Evolutionary conservation across 1,140 invertebrate species (phyloP).

Genomic region (Lasioglossum albipes): DNA sequence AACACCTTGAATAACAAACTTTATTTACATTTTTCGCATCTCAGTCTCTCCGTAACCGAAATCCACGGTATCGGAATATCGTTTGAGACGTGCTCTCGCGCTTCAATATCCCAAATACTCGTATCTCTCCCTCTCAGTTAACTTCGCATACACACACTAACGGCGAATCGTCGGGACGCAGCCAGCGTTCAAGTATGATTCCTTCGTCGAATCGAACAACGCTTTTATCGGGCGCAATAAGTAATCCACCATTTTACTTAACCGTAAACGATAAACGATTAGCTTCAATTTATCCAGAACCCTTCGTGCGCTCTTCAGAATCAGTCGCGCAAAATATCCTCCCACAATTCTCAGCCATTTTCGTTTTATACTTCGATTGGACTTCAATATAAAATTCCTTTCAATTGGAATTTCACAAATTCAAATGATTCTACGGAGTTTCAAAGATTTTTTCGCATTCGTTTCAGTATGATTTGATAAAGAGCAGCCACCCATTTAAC

Average conservation of each 20-base stretch:
- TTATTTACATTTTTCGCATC: conserved; percentile 76
- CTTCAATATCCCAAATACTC: conserved; percentile 50
- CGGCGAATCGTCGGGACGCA: not conserved
- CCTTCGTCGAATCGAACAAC: not conserved
- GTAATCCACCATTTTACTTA: not conserved
- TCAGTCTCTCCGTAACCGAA: conserved; percentile 66
- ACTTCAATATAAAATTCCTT: too few species aligned
- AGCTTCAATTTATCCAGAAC: too few species aligned
- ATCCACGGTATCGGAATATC: conserved; percentile 56
- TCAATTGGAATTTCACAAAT: too few species aligned
- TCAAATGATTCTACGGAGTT: too few species aligned
- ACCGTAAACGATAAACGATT: too few species aligned
- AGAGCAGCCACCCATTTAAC: too few species aligned
- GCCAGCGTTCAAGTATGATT: not conserved
- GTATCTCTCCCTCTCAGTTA: not conserved
- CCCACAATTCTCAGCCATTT: too few species aligned
- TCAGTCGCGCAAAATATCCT: too few species aligned
- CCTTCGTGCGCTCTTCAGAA: too few species aligned
- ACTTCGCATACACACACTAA: conserved; percentile 20
- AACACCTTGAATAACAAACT: conserved; percentile 74
- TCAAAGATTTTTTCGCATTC: too few species aligned
- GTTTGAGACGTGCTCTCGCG: conserved; percentile 9
- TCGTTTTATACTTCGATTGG: too few species aligned
- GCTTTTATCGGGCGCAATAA: not conserved
- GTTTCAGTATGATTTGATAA: too few species aligned